Percentiles rank a stretch among this genome's conserved stretches.
Evolutionary conservation across 2,113 vertebrate species (phyloP).

Genomic region (Tympanuchus pallidicinctus): DNA sequence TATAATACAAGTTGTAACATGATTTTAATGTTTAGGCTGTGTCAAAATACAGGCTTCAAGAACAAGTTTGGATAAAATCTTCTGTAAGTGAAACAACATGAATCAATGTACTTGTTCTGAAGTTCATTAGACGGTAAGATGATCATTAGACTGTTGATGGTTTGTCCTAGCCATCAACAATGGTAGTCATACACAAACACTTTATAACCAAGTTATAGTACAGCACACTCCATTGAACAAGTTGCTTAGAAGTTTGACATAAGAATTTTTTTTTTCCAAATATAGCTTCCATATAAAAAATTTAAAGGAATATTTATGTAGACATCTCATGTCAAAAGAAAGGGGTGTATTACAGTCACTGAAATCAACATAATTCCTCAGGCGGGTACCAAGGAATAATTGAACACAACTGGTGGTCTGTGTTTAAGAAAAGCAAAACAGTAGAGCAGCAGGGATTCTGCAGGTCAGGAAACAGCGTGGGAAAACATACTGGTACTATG

Average conservation of each 20-base stretch:
- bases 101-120: background rate
- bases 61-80: background rate
- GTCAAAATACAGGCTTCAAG: background rate
- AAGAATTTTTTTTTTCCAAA: background rate
- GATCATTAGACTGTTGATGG: background rate
- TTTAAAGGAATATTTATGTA: background rate
- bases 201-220: background rate
- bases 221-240: background rate
- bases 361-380: constrained; percentile 6
- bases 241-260: background rate
- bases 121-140: background rate
- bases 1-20: background rate
- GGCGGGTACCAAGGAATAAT: background rate
- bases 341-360: background rate
- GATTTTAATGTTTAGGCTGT: background rate
- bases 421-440: constrained; percentile 24
- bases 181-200: background rate
- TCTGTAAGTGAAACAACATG: background rate
- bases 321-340: background rate
- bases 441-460: constrained; percentile 27
- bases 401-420: constrained; percentile 26
- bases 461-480: constrained; percentile 29
- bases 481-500: constrained; percentile 17
- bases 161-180: background rate
- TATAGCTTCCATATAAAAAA: background rate